Base-by-base conservation (phyloP, 2,797 vertebrate species). In the Ctenochaetus hawaiiensis region DNA sequence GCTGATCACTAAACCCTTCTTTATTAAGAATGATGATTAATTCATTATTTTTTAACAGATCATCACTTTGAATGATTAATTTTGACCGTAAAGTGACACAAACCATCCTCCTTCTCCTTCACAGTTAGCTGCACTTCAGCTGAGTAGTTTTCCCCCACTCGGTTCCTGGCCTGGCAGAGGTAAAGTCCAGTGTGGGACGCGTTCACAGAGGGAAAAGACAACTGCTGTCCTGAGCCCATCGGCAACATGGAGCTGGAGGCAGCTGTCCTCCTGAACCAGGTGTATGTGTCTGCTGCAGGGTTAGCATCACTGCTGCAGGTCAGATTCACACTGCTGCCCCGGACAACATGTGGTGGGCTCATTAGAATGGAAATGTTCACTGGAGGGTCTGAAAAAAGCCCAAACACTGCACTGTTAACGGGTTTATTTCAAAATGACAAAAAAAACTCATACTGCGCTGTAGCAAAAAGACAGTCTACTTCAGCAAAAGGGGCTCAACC, bases 231-330 rank as follows among this genome's bases (percentile, higher is more conserved):
- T 51, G 85, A 84, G 53, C 85, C 89, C 49, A 91, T 60, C 23
- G 53, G 67, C n/a, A 79, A 7, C 74, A 71, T 14, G 12, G 75
- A 71, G 66, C 58, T 45, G 64, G 58, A 60, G 34, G 81, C 14
- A 1, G 9, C 30, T 3, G 66, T 22, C 18, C 3, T 45, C 72
- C 48, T 81, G 83, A 76, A 90, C 91, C 92, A 93, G 63, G 64
- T 86, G 84, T 90, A 91, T 78, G 5, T 78, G 54, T 87, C 44
- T 52, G 75, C 83, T 34, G 84, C 41, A 3, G 93, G 91, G 78
- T 91, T 89, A 22, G 91, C 89, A 8, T 13, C 39, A 60, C 85
- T 76, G 81, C 68, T 87, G 83, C 91, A 93, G 68, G 67, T 87
- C 83, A 92, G 60, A 39, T 78, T 91, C 60, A 91, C 74, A n/a